Conservation (phyloP, 2,888 invertebrate species). For the Ceriagrion tenellum region DNA sequence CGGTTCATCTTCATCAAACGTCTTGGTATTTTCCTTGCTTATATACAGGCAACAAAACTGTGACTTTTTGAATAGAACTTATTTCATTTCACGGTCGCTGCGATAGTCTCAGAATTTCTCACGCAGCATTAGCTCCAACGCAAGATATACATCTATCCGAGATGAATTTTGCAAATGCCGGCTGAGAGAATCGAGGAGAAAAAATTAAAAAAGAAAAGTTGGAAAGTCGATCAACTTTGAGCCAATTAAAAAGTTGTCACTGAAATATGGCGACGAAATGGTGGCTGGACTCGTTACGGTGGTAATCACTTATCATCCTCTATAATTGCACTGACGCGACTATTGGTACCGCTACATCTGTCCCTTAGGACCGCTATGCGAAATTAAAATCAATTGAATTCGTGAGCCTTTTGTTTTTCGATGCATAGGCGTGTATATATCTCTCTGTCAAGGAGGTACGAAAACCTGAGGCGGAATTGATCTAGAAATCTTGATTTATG, state of each 20-base stretch:
- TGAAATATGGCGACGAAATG: not conserved
- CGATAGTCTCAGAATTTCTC: too few relatives aligned
- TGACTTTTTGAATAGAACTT: too few relatives aligned
- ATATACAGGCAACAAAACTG: too few relatives aligned
- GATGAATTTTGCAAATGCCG: too few relatives aligned
- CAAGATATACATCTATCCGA: too few relatives aligned
- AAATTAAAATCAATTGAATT: conserved; percentile 28
- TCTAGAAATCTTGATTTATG: not conserved
- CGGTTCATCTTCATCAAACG: too few relatives aligned
- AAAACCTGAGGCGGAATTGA: not conserved
- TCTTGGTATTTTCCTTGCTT: too few relatives aligned
- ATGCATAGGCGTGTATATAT: not conserved
- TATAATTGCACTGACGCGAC: not conserved
- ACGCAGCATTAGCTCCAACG: too few relatives aligned
- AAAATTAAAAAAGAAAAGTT: too few relatives aligned
- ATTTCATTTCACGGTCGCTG: too few relatives aligned
- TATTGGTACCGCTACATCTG: not conserved
- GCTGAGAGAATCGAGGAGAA: too few relatives aligned
- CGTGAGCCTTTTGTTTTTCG: not conserved
- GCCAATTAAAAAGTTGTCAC: not conserved
- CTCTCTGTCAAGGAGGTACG: not conserved
- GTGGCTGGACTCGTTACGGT: not conserved
- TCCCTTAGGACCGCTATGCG: not conserved
- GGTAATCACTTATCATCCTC: not conserved
- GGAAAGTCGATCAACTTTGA: not conserved